Evolutionary conservation across 1,140 invertebrate genomes (phyloP), one percentile per base, ranked within the genome.

Genomic region (Saccostrea echinata): DNA sequence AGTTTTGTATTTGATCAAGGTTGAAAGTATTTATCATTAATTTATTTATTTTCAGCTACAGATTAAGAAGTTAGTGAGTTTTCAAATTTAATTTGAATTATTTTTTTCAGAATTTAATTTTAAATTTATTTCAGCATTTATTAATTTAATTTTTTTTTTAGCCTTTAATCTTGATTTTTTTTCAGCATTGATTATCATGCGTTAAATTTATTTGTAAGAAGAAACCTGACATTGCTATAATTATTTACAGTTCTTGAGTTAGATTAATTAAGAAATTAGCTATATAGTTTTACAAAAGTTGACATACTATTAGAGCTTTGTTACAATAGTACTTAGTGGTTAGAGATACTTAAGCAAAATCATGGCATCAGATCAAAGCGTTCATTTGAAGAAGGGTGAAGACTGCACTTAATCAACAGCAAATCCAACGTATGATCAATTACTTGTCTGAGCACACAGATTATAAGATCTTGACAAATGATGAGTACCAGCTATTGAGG

Each of bases 391-490:
- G 51, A n/a, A n/a, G n/a, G n/a, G n/a, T n/a, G n/a, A n/a, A 43
- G 3, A 82, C 9, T 18, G 35, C 13, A 35, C 80, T 82, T 12
- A 35, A 21, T 43, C 33, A 82, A 43, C 30, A 82, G 27, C 80
- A 82, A 82, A 27, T 82, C 3, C 30, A 82, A 33, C 68, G 68
- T 24, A 76, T 76, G n/a, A 76, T 76, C 24, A 21, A 52, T 21
- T 82, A 82, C 27, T 82, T 82, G 80, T 43, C 80, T 16, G 12
- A 82, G 21, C 80, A 82, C 27, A 82, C 33, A 52, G 80, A 82
- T 82, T 43, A 35, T 52, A 82, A 82, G 27, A 27, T 82, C 21
- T 43, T 82, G 51, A 82, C 33, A 51, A 43, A 52, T 82, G 80
- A 82, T 43, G 80, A 43, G 27, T 82, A 21, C 16, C 80, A 82